Conservation (phyloP, 1,140 invertebrate genomes). For the Dryas iulia region DNA sequence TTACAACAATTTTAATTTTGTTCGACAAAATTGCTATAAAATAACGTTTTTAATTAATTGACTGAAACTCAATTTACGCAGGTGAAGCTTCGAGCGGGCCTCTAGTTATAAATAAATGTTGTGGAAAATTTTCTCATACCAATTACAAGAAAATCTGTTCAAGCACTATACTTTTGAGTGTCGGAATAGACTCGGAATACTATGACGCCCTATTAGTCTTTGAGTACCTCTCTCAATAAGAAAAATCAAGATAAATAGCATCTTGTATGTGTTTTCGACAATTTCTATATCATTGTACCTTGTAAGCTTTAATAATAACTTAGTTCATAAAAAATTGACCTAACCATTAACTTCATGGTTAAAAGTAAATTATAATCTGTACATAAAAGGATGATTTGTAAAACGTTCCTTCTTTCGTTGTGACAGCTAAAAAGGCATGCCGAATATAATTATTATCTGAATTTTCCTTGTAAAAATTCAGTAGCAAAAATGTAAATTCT, state of each 20-base stretch:
- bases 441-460: not conserved
- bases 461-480: not conserved
- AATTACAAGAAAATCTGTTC: conserved; percentile 14
- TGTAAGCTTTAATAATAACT: no score
- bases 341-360: no score
- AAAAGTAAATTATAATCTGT: not conserved
- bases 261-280: not conserved
- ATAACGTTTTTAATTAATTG: no score
- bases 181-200: conserved; percentile 12
- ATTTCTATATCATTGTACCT: not conserved
- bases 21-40: no score
- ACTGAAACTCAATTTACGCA: no score
- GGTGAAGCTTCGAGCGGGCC: no score
- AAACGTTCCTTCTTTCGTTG: not conserved
- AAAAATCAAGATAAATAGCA: conserved; percentile 11
- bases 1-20: no score
- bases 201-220: conserved; percentile 13
- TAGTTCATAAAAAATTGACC: no score
- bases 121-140: conserved; percentile 13
- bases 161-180: conserved; percentile 2
- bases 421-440: not conserved
- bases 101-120: not conserved
- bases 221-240: conserved; percentile 3
- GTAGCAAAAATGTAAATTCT: not conserved
- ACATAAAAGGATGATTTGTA: not conserved